Evolutionary conservation across 2,888 invertebrate species (phyloP), one percentile per base, ranked within the genome.

Genomic region (Pseudeuparius sepicola): DNA sequence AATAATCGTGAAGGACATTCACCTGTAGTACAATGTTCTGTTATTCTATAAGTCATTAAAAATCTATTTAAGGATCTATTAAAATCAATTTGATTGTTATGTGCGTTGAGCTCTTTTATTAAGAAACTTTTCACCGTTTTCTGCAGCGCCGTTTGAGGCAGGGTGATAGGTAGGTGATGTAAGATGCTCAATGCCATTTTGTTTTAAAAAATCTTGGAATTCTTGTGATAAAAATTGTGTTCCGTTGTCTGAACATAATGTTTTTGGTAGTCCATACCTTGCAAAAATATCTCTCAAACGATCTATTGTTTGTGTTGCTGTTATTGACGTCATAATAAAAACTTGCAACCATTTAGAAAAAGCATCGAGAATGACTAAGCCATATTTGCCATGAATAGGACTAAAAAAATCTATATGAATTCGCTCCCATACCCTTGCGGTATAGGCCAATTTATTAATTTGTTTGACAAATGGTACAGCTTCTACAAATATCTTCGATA

Each of bases 131-230:
- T 7, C n/a, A 7, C 7, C 6, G n/a, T 30, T 2, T 30, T 16
- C 28, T 28, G 28, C 28, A 2, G 15, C 3, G 13, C 28, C 14
- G 14, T 28, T 28, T 10, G 28, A 14, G 7, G 28, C 28, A 9
- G 28, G 13, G 15, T 28, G 10, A 12, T 28, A 28, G 12, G 25
- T 14, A 14, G 28, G 28, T 28, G 28, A 28, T 13, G 28, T 28
- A 13, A 13, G 6, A 13, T 28, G 28, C 10, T 9, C 14, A 13
- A 28, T 28, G 10, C 28, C 10, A 12, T 28, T 28, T 11, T 14
- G 13, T 28, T 28, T 28, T 10, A 12, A 28, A 28, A 12, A 28
- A 14, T 13, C 14, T 28, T 28, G 10, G 15, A 28, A 28, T 28
- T 28, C 20, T 7, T 7, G n/a, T 7, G 20, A 20, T 7, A 7